Evolutionary conservation across 2,888 invertebrate species (phyloP).

Genomic region (Venustoraphidia nigricollis): DNA sequence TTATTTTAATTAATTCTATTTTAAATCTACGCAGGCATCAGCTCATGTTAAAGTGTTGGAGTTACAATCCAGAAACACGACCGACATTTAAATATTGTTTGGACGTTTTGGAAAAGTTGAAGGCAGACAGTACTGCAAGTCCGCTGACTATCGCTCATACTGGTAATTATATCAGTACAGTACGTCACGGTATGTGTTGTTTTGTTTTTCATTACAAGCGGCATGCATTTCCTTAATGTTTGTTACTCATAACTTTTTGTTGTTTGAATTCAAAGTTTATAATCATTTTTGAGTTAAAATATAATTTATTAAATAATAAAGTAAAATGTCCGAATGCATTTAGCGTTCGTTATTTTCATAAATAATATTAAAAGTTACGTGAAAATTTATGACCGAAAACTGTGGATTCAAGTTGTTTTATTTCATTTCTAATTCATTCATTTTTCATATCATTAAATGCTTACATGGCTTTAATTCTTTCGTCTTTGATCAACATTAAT

Average conservation of each 20-base stretch:
- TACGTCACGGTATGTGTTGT: slow-evolving; percentile 25
- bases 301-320: too few relatives aligned
- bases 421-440: neutral
- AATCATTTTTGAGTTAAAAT: too few relatives aligned
- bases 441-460: neutral
- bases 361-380: too few relatives aligned
- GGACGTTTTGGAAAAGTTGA: slow-evolving; percentile 36
- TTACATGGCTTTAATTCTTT: too few relatives aligned
- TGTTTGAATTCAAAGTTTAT: too few relatives aligned
- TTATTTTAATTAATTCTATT: too few relatives aligned
- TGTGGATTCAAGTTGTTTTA: neutral
- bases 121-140: slow-evolving; percentile 21
- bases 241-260: neutral
- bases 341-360: too few relatives aligned
- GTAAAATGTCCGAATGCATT: too few relatives aligned
- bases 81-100: slow-evolving; percentile 78
- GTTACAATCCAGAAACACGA: slow-evolving; percentile 61
- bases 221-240: neutral
- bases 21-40: slow-evolving; percentile 43
- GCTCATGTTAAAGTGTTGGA: slow-evolving; percentile 82
- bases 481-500: too few relatives aligned
- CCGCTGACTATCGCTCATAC: slow-evolving; percentile 28
- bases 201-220: neutral
- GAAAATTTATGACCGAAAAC: too few relatives aligned
- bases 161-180: slow-evolving; percentile 31